Evolutionary conservation across 1,140 invertebrate genomes (phyloP).

Genomic region (Zaprionus gabonicus): DNA sequence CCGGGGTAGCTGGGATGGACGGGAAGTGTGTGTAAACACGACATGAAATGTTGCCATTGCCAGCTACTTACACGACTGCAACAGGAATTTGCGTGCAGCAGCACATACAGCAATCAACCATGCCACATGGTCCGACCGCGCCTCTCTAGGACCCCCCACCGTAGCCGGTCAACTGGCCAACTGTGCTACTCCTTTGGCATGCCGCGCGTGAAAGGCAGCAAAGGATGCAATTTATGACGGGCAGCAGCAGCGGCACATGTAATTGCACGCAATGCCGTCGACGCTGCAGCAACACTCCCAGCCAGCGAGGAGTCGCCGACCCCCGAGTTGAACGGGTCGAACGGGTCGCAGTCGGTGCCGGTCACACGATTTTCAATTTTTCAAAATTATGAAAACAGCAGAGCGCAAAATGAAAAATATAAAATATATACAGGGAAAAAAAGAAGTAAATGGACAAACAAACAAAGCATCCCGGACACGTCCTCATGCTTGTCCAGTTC

Average conservation of each 20-base stretch:
- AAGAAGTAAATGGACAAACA: constrained; percentile 47
- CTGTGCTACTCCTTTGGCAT: constrained; percentile 62
- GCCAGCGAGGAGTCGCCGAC: constrained; percentile 55
- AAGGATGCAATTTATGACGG: constrained; percentile 74
- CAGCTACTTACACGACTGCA: constrained; percentile 63
- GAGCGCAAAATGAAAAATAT: constrained; percentile 32
- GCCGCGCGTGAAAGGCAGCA: constrained; percentile 48
- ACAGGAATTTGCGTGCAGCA: constrained; percentile 58
- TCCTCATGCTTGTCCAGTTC: constrained; percentile 5
- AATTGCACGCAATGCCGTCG: constrained; percentile 75
- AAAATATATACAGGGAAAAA: constrained; percentile 3
- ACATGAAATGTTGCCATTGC: constrained; percentile 71
- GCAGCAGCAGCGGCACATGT: constrained; percentile 51
- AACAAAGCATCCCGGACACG: constrained; percentile 57
- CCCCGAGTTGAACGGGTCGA: constrained; percentile 7
- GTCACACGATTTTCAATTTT: constrained; percentile 76
- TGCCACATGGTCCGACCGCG: neutral
- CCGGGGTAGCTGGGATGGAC: constrained; percentile 14
- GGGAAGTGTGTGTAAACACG: constrained; percentile 80
- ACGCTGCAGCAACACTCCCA: constrained; percentile 42
- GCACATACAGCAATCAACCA: neutral
- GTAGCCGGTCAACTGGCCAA: neutral
- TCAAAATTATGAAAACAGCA: constrained; percentile 58
- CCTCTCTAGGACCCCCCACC: neutral
- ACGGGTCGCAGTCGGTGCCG: constrained; percentile 26